Evolutionary conservation across 2,888 invertebrate species (phyloP).

Genomic region (Thalpophila matura): DNA sequence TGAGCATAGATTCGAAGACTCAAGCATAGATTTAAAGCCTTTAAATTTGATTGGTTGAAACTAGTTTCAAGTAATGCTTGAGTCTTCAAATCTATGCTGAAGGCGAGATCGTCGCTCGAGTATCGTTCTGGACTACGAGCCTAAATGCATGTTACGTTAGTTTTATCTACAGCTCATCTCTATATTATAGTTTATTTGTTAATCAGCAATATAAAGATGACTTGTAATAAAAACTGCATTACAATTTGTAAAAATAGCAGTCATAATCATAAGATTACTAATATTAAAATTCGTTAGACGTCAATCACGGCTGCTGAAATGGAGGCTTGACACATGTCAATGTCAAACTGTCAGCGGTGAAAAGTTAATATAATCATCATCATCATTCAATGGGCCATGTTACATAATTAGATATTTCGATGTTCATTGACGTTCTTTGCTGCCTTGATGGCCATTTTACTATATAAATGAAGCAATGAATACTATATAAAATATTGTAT

Average conservation of each 20-base stretch:
- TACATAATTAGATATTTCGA: constrained; percentile 22
- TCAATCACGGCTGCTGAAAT: constrained; percentile 29
- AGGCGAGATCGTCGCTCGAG: too few relatives aligned
- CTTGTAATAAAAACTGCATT: not conserved
- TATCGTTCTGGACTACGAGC: too few relatives aligned
- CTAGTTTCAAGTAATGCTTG: too few relatives aligned
- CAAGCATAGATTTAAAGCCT: too few relatives aligned
- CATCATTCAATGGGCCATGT: not conserved
- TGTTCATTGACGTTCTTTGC: not conserved
- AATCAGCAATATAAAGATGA: not conserved
- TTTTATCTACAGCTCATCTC: not conserved
- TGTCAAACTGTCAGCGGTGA: constrained; percentile 38
- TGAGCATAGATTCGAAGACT: too few relatives aligned
- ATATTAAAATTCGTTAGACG: constrained; percentile 28
- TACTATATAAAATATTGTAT: too few relatives aligned
- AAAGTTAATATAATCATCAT: constrained; percentile 2
- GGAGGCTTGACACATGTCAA: constrained; percentile 32
- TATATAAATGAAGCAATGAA: not conserved
- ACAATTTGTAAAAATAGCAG: not conserved
- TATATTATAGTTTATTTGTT: not conserved
- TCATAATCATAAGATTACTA: constrained; percentile 1
- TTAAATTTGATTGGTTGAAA: too few relatives aligned
- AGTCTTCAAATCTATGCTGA: too few relatives aligned
- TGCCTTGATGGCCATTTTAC: too few relatives aligned
- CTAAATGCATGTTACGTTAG: not conserved